These are phyloP conservation scores for Leptestheria dahalacensis DNA, from an alignment of 1,140 invertebrate species.

Conservation along the genomic window DNA sequence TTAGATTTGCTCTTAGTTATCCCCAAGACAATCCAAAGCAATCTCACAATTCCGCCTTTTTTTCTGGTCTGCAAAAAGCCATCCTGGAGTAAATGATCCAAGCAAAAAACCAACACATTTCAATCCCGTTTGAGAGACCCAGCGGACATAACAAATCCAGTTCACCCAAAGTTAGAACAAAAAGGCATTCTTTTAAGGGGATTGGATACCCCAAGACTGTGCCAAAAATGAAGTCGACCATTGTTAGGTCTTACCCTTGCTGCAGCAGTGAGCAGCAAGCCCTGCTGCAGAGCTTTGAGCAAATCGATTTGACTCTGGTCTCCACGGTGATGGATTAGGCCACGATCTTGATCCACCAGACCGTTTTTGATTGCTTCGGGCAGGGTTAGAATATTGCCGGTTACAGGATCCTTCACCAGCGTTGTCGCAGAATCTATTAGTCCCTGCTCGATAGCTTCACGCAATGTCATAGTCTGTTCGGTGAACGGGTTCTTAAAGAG, in stretches of 20 bases:
- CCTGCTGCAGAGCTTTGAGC: constrained; percentile 69
- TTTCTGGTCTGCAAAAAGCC: too few species aligned
- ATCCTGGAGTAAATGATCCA: too few species aligned
- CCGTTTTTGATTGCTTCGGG: constrained; percentile 54
- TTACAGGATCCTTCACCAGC: constrained; percentile 62
- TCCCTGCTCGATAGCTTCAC: constrained; percentile 55
- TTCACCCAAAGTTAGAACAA: too few species aligned
- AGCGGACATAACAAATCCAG: too few species aligned
- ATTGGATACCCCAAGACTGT: too few species aligned
- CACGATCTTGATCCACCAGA: constrained; percentile 58
- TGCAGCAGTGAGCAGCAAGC: constrained; percentile 72
- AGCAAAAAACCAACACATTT: too few species aligned
- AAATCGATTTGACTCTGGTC: constrained; percentile 57
- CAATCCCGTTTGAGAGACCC: too few species aligned
- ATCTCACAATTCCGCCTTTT: too few species aligned
- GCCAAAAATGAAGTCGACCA: too few species aligned
- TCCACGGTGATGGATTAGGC: constrained; percentile 46
- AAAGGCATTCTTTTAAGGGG: too few species aligned
- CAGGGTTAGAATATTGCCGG: constrained; percentile 55
- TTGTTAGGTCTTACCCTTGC: constrained; percentile 62
- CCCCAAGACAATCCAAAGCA: too few species aligned
- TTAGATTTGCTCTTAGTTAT: too few species aligned
- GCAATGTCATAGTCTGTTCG: constrained; percentile 45
- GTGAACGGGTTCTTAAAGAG: constrained; percentile 61
- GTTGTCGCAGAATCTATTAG: constrained; percentile 70